phyloP scores from a whole-genome alignment of 2,797 vertebrate genomes.

The Alauda arvensis region DNA sequence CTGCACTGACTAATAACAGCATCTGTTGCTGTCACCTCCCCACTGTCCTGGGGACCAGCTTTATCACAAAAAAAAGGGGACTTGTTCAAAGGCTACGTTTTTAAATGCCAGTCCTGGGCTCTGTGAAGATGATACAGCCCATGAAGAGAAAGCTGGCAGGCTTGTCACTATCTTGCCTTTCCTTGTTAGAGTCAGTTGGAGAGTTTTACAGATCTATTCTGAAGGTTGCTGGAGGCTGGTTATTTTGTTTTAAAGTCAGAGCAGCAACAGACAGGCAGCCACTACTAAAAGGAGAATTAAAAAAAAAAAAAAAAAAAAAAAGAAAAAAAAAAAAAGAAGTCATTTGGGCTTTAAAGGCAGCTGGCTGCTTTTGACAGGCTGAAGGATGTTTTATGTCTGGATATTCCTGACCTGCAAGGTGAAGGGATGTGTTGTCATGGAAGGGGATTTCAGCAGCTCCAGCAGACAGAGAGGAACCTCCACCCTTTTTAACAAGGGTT shows the following conservation, averaged over 20 bases:
- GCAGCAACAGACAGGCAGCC: not conserved
- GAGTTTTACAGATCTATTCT: conserved; percentile 29
- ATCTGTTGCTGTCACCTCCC: not conserved
- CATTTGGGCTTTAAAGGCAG: not conserved
- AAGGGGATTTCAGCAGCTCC: not conserved
- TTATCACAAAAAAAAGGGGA: not conserved
- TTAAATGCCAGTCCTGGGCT: not conserved
- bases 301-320: not conserved
- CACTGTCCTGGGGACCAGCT: not conserved
- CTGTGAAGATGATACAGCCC: not conserved
- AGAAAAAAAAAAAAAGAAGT: too few relatives aligned
- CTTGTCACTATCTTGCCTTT: conserved; percentile 27
- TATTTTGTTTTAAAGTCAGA: not conserved
- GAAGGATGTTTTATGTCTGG: not conserved
- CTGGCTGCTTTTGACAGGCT: not conserved
- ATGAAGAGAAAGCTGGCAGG: not conserved
- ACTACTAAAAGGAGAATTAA: not conserved
- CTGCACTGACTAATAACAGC: not conserved
- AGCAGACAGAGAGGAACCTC: not conserved
- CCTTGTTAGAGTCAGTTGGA: not conserved
- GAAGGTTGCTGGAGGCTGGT: conserved; percentile 46
- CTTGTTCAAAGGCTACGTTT: not conserved
- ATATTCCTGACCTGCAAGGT: not conserved
- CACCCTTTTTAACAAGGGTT: not conserved
- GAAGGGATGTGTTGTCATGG: not conserved